A percentile compares a stretch with the other conserved stretches of the same genome.
Conservation (phyloP, 2,888 invertebrate genomes). For the Chesias legatella region DNA sequence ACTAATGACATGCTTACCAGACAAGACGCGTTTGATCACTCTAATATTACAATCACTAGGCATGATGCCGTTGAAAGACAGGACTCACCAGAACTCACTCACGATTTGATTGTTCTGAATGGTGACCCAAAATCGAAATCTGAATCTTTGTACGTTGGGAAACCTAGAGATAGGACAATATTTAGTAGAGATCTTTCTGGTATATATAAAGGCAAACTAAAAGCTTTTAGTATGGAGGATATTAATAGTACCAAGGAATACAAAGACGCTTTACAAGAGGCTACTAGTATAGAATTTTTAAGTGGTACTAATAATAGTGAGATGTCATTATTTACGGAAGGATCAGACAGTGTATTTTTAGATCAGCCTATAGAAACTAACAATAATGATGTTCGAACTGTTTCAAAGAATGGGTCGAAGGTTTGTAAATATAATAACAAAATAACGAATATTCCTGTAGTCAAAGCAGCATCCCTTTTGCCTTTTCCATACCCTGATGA, state of each 20-base stretch:
- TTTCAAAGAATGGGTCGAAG: conserved; percentile 23
- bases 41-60: conserved; percentile 15
- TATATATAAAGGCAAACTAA: conserved; percentile 66
- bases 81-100: conserved; percentile 30
- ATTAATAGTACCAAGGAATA: conserved; percentile 49
- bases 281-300: conserved; percentile 65
- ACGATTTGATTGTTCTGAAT: conserved; percentile 36
- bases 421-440: conserved; percentile 5
- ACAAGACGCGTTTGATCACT: conserved; percentile 40
- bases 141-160: conserved; percentile 38
- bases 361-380: conserved; percentile 45
- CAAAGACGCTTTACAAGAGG: conserved; percentile 57
- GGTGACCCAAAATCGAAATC: conserved; percentile 42
- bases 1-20: conserved; percentile 36
- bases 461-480: conserved; percentile 57
- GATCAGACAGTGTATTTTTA: conserved; percentile 59
- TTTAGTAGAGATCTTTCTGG: conserved; percentile 53
- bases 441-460: conserved; percentile 38
- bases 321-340: conserved; percentile 54
- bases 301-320: conserved; percentile 45
- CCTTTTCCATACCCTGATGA: conserved; percentile 57
- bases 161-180: conserved; percentile 43
- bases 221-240: conserved; percentile 68
- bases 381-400: conserved; percentile 33
- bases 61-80: conserved; percentile 41